Evolutionary conservation across 2,113 vertebrate species (phyloP).

Genomic region (Phyllostomus hastatus): DNA sequence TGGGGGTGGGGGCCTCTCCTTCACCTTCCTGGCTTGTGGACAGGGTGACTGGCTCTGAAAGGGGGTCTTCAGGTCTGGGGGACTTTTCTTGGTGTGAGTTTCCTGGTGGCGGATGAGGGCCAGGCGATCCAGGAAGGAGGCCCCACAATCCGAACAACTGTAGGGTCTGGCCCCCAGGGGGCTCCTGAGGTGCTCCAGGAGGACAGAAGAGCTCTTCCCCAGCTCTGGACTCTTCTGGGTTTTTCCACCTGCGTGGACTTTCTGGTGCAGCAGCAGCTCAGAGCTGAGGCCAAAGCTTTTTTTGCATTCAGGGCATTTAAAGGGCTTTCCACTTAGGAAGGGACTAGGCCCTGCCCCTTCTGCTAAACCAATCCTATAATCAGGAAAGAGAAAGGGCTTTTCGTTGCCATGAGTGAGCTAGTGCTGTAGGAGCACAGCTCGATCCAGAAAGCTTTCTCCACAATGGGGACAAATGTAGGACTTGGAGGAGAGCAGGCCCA

Average conservation of each 20-base stretch:
- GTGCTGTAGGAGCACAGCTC: constrained; percentile 66
- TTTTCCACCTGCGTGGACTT: constrained; percentile 60
- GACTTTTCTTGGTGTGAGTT: constrained; percentile 65
- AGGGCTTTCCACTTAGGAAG: constrained; percentile 69
- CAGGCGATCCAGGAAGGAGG: constrained; percentile 65
- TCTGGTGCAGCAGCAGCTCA: constrained; percentile 72
- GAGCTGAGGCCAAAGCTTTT: constrained; percentile 76
- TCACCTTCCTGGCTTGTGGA: constrained; percentile 46
- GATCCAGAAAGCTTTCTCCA: constrained; percentile 75
- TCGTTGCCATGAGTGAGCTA: constrained; percentile 71
- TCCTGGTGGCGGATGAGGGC: constrained; percentile 68
- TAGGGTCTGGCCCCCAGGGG: constrained; percentile 72
- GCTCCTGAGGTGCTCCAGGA: constrained; percentile 72
- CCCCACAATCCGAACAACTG: constrained; percentile 63
- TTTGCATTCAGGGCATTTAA: constrained; percentile 75
- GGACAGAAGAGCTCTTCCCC: constrained; percentile 69
- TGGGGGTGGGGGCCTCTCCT: not conserved
- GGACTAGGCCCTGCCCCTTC: constrained; percentile 64
- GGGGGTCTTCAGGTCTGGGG: constrained; percentile 29
- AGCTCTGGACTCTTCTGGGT: constrained; percentile 50
- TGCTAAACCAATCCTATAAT: constrained; percentile 53
- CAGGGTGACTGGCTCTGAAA: constrained; percentile 41
- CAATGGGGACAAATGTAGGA: constrained; percentile 76
- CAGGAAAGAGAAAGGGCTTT: constrained; percentile 59
- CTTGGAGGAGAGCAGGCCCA: constrained; percentile 64